Base-by-base conservation (phyloP, 2,113 vertebrate genomes). In the Cyrtonyx montezumae region DNA sequence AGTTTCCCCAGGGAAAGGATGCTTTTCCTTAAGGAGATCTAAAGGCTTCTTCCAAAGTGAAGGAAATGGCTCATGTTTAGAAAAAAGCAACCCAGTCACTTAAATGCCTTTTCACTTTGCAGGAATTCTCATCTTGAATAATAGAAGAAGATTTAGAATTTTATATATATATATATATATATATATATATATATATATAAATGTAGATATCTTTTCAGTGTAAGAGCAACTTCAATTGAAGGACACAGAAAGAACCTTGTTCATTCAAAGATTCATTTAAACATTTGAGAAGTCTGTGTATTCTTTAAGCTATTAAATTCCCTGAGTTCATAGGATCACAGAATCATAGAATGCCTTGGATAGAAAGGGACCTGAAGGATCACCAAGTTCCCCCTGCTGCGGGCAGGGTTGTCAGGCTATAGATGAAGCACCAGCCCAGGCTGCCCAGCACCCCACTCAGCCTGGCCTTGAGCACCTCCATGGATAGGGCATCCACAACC, bases 231-330 rank as follows among this genome's bases (percentile, higher is more conserved):
- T 84, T 91, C 17, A 90, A 61, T 5, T 88, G 92, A 94, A 96
- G 94, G 95, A 61, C 86, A 69, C 4, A 68, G 89, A 95, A 95
- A 94, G 73, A 91, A 89, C 87, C 95, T 91, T 43, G 20, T 91
- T 94, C 79, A 45, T 87, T 93, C 2, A 1, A 37, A 80, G 43
- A 48, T 86, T 87, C 51, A 74, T 94, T 91, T 94, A 75, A 92
- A 82, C 23, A 36, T 88, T 94, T 79, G 66, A 94, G 74, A 86
- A 81, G 53, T 88, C 92, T 90, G 74, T 95, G 73, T 56, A 91
- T 71, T 90, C 68, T 87, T 34, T 79, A 92, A 94, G 81, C 93
- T 91, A 79, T 91, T 96, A 88, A 93, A 94, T 87, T 85, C 87
- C 23, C n/a, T 0, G 2, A 77, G 68, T 93, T 26, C 26, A 30